Conservation (phyloP, 2,113 vertebrate species). For the Arvicanthis niloticus region DNA sequence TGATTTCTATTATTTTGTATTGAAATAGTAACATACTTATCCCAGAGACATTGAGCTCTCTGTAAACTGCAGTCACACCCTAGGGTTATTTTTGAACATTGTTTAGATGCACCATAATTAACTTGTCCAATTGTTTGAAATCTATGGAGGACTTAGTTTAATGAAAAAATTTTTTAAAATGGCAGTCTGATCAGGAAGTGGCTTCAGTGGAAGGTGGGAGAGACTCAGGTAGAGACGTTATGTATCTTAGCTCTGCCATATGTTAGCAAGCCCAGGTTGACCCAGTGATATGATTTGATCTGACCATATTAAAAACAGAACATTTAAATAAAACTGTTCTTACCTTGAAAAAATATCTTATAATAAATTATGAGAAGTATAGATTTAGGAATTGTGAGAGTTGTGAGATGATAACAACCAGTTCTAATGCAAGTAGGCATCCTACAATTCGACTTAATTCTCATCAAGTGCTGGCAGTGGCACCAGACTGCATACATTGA, state of each 20-base stretch:
- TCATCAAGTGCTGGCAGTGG: not conserved
- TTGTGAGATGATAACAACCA: not conserved
- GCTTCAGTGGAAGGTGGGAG: conserved; percentile 76
- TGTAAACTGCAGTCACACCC: conserved; percentile 88
- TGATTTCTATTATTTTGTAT: not conserved
- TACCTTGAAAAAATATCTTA: not conserved
- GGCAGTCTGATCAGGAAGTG: conserved; percentile 83
- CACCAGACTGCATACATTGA: not conserved
- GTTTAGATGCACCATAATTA: conserved; percentile 90
- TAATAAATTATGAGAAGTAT: not conserved
- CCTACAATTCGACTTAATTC: not conserved
- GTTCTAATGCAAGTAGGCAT: not conserved
- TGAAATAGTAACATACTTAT: not conserved
- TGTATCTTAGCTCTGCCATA: conserved; percentile 82
- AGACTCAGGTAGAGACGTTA: conserved; percentile 64
- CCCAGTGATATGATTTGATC: conserved; percentile 84
- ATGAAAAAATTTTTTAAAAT: conserved; percentile 80
- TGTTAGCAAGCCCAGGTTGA: conserved; percentile 82
- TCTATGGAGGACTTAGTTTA: conserved; percentile 90
- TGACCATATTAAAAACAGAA: conserved; percentile 90
- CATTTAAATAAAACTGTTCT: not conserved
- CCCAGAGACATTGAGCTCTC: conserved; percentile 87
- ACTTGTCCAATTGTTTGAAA: conserved; percentile 88
- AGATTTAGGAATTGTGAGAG: not conserved
- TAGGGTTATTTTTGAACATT: conserved; percentile 89